Percentiles rank a stretch among this genome's conserved stretches.
phyloP scores from a whole-genome alignment of 2,113 vertebrate species.

The Hiodon tergisus region DNA sequence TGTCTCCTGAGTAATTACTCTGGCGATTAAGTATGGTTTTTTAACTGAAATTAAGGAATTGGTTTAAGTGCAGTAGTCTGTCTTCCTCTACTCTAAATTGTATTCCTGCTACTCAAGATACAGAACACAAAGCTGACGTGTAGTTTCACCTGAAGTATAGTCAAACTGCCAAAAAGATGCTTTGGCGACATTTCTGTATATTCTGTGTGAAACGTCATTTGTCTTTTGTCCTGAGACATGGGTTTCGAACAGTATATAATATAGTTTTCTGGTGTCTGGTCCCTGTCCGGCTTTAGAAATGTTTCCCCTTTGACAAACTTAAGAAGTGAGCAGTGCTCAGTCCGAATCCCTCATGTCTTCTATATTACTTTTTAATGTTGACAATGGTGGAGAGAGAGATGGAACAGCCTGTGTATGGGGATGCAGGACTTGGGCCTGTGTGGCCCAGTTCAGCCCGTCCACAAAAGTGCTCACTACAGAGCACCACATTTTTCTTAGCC shows the following conservation, averaged over 20 bases:
- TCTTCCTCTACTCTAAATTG: background rate
- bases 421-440: background rate
- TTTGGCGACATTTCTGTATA: background rate
- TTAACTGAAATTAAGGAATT: background rate
- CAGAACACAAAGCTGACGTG: background rate
- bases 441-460: background rate
- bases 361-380: background rate
- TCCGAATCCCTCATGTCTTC: background rate
- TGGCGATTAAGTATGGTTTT: background rate
- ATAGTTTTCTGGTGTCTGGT: background rate
- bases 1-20: background rate
- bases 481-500: background rate
- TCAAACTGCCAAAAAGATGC: background rate
- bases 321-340: background rate
- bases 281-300: background rate
- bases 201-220: background rate
- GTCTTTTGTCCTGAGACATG: background rate
- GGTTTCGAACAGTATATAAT: background rate
- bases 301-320: constrained; percentile 1
- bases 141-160: too few species aligned
- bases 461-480: background rate
- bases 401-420: background rate
- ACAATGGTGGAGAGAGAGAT: background rate
- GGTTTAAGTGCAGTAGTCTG: constrained; percentile 1
- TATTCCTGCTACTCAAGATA: background rate